These are phyloP conservation scores for Orthosia incerta DNA, from an alignment of 2,888 invertebrate species.

Conservation along the genomic window DNA sequence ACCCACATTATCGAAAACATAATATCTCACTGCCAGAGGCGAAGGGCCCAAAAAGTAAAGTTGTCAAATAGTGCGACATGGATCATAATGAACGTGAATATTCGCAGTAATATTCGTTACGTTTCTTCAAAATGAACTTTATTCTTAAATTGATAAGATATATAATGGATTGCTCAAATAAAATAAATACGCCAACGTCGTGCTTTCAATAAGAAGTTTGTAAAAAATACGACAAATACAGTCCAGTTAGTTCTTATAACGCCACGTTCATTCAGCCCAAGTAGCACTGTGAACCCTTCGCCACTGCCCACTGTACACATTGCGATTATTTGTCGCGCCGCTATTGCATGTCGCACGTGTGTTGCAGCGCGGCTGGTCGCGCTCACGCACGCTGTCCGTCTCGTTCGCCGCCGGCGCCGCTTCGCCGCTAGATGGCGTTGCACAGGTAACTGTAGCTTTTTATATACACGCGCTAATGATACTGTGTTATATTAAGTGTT, in stretches of 20 bases:
- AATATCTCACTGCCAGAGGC: constrained; percentile 22
- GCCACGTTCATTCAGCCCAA: constrained; percentile 3
- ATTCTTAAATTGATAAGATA: not conserved
- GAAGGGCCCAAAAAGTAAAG: constrained; percentile 3
- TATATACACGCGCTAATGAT: constrained; percentile 40
- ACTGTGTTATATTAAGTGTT: constrained; percentile 29
- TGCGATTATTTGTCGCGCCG: constrained; percentile 67
- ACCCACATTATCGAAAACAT: constrained; percentile 20
- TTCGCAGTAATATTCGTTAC: not conserved
- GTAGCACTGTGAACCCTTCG: constrained; percentile 26
- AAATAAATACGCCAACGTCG: not conserved
- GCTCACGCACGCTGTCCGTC: constrained; percentile 97
- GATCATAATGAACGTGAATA: constrained; percentile 15
- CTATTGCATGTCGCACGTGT: constrained; percentile 83
- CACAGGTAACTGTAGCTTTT: constrained; percentile 84
- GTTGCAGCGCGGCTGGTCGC: constrained; percentile 95
- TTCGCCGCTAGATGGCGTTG: constrained; percentile 95
- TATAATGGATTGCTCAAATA: not conserved
- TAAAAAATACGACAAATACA: no score
- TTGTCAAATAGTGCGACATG: not conserved
- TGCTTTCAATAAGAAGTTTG: not conserved
- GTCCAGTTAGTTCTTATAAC: not conserved
- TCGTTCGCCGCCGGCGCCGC: constrained; percentile 95
- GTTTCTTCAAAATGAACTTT: not conserved
- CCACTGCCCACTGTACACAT: constrained; percentile 39